Conservation (phyloP, 1,140 invertebrate species). For the Calephelis virginiensis region DNA sequence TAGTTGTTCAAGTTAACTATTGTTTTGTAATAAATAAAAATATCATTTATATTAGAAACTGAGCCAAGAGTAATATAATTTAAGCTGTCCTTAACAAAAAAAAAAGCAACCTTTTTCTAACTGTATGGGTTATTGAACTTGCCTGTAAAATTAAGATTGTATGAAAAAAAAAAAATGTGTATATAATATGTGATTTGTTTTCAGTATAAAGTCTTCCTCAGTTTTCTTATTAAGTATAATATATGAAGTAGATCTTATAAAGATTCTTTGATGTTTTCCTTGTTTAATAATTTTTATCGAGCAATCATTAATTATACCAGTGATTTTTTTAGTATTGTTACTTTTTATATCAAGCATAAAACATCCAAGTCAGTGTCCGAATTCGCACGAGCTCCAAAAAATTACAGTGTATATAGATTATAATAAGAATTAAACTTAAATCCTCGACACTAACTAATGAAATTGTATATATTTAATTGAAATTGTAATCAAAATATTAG, state of each 20-base stretch:
- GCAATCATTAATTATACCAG: neutral
- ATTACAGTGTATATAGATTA: constrained; percentile 4
- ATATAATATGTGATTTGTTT: constrained; percentile 10
- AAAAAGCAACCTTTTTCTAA: too few relatives aligned
- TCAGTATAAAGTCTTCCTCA: constrained; percentile 2
- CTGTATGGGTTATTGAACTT: neutral
- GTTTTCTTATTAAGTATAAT: neutral
- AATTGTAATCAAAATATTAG: neutral
- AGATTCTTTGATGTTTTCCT: neutral
- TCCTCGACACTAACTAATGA: neutral
- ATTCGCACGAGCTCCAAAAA: constrained; percentile 8
- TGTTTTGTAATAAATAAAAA: too few relatives aligned
- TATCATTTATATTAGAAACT: too few relatives aligned
- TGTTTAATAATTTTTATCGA: constrained; percentile 2
- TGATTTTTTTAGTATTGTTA: neutral
- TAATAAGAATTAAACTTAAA: neutral
- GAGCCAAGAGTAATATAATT: too few relatives aligned
- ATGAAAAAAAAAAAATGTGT: constrained; percentile 9
- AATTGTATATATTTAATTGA: constrained; percentile 3
- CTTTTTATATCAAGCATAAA: neutral
- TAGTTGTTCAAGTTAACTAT: too few relatives aligned
- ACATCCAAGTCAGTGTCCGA: neutral
- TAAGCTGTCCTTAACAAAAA: too few relatives aligned
- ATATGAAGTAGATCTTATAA: neutral
- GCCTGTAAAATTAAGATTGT: constrained; percentile 5